Base-by-base conservation (phyloP, 2,797 vertebrate genomes). In the Moxostoma hubbsi region DNA sequence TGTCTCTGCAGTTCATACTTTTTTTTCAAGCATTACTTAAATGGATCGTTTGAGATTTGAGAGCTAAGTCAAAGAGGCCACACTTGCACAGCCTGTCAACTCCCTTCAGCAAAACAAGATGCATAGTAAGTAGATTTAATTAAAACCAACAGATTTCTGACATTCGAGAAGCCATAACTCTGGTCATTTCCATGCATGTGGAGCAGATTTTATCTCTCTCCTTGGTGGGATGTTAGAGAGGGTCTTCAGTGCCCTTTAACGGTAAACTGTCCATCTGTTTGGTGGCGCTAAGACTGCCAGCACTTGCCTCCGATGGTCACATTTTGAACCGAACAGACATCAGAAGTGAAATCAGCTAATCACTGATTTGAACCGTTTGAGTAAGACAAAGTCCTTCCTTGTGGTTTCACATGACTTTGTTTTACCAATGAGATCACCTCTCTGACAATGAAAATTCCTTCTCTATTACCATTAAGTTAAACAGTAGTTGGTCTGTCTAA, bases 231-330 rank as follows among this genome's bases (percentile, higher is more conserved):
- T 82, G 64, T 83, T 85, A 81, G 71, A 82, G 61, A 74, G 36
- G 67, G 62, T 84, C 83, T 79, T 82, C 61, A 63, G 77, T 85
- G 82, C 80, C 81, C 77, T 82, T 79, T 82, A 79, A 82, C 81
- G 80, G 80, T 85, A 86, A 86, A 83, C 67, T 68, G 84, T 85
- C 85, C 85, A 85, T 86, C 85, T 86, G 85, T 76, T 83, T 71
- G 75, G 64, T 61, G 75, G 58, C 54, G 67, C 72, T 68, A 80
- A 68, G 73, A 81, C 68, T 64, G 77, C 82, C 77, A 82, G 69
- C 64, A 79, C 62, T 62, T 79, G 59, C 67, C 82, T 73, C 77
- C 55, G 11, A 58, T 63, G 74, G 70, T 79, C 82, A 75, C 77
- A 75, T 69, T 59, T 43, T 77, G 73, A 77, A 77, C 50, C 59